Evolutionary conservation across 2,113 vertebrate species (phyloP).

Genomic region (Hemicordylus capensis): DNA sequence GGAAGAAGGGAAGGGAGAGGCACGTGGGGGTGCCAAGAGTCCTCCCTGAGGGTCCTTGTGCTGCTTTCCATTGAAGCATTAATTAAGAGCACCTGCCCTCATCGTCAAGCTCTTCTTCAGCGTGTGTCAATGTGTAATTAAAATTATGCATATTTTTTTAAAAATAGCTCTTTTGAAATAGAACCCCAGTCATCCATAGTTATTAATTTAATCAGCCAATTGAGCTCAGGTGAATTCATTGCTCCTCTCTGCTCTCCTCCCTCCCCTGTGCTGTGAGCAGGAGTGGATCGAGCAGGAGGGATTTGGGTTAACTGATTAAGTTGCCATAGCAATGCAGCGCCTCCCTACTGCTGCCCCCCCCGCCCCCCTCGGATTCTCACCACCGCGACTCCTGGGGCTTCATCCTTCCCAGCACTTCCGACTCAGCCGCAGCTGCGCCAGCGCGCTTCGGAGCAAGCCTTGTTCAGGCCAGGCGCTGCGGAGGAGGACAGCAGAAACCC

Average conservation of each 20-base stretch:
- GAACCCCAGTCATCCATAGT: constrained; percentile 39
- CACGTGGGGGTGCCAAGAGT: fast-evolving
- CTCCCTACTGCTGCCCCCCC: constrained; percentile 30
- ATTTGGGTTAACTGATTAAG: constrained; percentile 29
- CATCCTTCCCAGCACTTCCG: background rate
- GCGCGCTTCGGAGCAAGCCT: background rate
- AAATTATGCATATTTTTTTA: constrained; percentile 49
- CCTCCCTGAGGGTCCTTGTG: fast-evolving
- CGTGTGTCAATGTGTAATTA: constrained; percentile 46
- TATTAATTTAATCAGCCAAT: constrained; percentile 17
- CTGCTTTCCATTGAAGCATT: fast-evolving
- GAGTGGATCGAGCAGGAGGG: constrained; percentile 1
- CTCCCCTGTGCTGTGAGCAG: background rate
- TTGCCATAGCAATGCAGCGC: constrained; percentile 65
- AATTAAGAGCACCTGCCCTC: constrained; percentile 34
- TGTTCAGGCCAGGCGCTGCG: too few relatives aligned
- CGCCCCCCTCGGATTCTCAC: background rate
- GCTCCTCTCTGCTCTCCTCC: constrained; percentile 6
- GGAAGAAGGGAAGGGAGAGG: fast-evolving
- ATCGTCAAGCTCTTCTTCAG: constrained; percentile 42
- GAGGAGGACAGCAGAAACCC: too few relatives aligned
- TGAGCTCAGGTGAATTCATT: constrained; percentile 52
- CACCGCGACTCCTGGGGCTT: background rate
- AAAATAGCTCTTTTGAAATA: constrained; percentile 43
- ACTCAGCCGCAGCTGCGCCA: too few relatives aligned